Conservation (phyloP, 2,113 vertebrate genomes). For the Psettodes erumei region DNA sequence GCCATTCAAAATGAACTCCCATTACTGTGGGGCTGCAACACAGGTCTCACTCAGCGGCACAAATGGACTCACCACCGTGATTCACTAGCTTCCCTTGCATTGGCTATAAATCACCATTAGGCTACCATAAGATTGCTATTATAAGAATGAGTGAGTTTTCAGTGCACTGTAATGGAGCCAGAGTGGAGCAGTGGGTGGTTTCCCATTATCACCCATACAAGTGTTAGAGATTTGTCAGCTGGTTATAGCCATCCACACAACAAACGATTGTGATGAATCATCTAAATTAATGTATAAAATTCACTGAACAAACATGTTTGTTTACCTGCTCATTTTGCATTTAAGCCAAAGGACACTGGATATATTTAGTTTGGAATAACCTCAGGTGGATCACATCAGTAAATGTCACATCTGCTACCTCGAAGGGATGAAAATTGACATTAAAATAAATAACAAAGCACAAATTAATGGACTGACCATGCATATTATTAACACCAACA, state of each 20-base stretch:
- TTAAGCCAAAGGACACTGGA: slow-evolving; percentile 4
- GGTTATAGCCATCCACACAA: slow-evolving; percentile 6
- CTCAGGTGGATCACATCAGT: not conserved
- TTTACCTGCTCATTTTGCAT: slow-evolving; percentile 7
- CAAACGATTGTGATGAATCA: slow-evolving; percentile 52
- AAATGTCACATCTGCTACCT: not conserved
- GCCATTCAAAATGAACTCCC: slow-evolving; percentile 42
- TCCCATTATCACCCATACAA: slow-evolving; percentile 50
- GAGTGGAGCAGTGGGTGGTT: slow-evolving; percentile 50
- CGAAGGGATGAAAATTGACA: not conserved
- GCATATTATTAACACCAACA: slow-evolving; percentile 6
- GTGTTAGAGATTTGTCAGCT: slow-evolving; percentile 52
- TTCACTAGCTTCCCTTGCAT: slow-evolving; percentile 20
- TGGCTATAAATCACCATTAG: slow-evolving; percentile 76
- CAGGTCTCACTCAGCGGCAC: slow-evolving; percentile 47
- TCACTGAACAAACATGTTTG: slow-evolving; percentile 13
- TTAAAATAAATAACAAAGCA: not conserved
- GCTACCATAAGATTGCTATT: slow-evolving; percentile 54
- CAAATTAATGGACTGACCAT: not conserved
- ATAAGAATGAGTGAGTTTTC: slow-evolving; percentile 57
- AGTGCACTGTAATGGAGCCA: slow-evolving; percentile 33
- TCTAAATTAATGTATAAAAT: slow-evolving; percentile 27
- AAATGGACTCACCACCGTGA: slow-evolving; percentile 44
- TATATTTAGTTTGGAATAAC: not conserved
- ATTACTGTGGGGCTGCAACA: slow-evolving; percentile 40